Conservation (phyloP, 2,888 invertebrate genomes). For the Drosophila dives region DNA sequence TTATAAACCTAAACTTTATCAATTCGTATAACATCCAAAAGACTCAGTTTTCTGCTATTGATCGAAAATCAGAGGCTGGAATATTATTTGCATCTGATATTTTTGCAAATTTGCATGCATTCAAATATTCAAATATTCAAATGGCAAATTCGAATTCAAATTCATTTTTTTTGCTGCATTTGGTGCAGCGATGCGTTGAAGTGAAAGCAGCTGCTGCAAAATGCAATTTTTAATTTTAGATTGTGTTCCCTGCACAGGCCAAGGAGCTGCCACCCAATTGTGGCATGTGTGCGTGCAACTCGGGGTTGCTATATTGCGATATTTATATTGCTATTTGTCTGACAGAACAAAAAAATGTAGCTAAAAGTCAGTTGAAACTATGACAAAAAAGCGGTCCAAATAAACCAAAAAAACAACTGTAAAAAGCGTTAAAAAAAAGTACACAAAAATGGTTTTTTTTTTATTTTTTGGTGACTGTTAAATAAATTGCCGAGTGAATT, state of each 20-base stretch:
- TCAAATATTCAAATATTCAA: neutral
- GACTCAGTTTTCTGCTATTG: conserved; percentile 14
- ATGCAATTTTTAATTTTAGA: conserved; percentile 41
- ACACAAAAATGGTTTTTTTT: conserved; percentile 9
- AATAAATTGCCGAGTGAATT: conserved; percentile 57
- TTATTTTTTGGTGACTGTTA: conserved; percentile 43
- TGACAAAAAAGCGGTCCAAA: neutral
- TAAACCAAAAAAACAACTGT: neutral
- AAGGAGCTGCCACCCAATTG: neutral
- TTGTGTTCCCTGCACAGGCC: conserved; percentile 6
- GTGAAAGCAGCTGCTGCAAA: conserved; percentile 46
- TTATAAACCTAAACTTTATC: too few species aligned
- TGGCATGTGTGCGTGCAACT: neutral
- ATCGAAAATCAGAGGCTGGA: neutral
- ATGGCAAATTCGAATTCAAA: conserved; percentile 15
- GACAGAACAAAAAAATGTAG: neutral
- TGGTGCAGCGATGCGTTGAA: conserved; percentile 55
- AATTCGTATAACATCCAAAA: too few species aligned
- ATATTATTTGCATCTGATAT: conserved; percentile 13
- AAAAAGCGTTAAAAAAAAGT: neutral
- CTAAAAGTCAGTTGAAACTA: neutral
- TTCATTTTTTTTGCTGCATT: conserved; percentile 40
- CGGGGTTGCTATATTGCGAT: neutral
- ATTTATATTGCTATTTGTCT: neutral
- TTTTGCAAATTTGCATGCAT: conserved; percentile 48